Evolutionary conservation across 2,888 invertebrate genomes (phyloP), one percentile per base, ranked within the genome.

Genomic region (Hyles lineata): DNA sequence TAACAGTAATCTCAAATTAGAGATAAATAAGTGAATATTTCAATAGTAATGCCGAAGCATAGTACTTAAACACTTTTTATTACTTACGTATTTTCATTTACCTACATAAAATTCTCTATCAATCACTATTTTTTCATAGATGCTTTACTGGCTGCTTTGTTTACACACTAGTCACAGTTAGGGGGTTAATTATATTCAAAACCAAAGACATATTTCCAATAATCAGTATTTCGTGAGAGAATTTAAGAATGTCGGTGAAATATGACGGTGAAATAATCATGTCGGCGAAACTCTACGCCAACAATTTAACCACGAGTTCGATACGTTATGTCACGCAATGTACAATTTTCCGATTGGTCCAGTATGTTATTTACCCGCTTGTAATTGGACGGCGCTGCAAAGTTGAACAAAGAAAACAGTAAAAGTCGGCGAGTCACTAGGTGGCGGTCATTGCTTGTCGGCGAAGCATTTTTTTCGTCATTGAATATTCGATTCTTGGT

Each of bases 391-490:
- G 17, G 5, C 2, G 25, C 15, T 9, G 1, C 0, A 11, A 25
- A 21, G 3, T 29, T 3, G 17, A 43, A n/a, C 74, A 87, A 75
- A 71, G 85, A 89, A 81, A 94, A 90, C 92, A 79, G 58, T 63
- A 73, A 75, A 78, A 90, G 89, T 92, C 93, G 94, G 91, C 82
- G 50, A 80, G 83, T 80, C 87, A 74, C 85, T 85, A 88, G 87
- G 78, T 85, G 87, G 90, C 87, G 83, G 79, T 78, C 70, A 74
- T 74, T 74, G 78, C 76, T 75, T 90, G 94, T 92, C 92, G 94
- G 91, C 82, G 82, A 90, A 87, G 83, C 83, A 87, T 92, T 92
- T 92, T 92, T 91, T 88, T 85, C 79, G 80, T 87, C 92, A 92
- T 89, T 89, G 86, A 81, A 87, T 86, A 86, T 90, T 89, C 86